These are phyloP conservation scores for Oppia nitens DNA, from an alignment of 1,140 invertebrate genomes.

Conservation along the genomic window DNA sequence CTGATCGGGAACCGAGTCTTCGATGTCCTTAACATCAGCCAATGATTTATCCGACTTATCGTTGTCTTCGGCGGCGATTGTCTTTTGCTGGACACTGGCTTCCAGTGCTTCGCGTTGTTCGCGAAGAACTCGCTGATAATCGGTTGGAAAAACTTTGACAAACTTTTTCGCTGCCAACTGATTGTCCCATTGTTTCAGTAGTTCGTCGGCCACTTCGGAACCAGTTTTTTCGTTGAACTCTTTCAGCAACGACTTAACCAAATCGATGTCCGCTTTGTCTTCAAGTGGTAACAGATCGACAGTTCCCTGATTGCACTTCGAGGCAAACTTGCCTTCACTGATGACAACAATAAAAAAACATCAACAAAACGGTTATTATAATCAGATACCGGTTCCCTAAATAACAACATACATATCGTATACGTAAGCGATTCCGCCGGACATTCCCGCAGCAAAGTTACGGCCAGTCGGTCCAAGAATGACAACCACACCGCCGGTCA, in stretches of 20 bases:
- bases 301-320: slow-evolving; percentile 77
- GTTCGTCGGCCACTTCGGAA: slow-evolving; percentile 58
- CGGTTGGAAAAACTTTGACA: slow-evolving; percentile 89
- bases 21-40: slow-evolving; percentile 48
- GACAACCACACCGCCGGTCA: slow-evolving; percentile 85
- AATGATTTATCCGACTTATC: slow-evolving; percentile 28
- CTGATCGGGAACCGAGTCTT: slow-evolving; percentile 58
- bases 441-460: slow-evolving; percentile 98
- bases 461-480: slow-evolving; percentile 84
- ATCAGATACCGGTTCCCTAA: too few relatives aligned
- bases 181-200: slow-evolving; percentile 65
- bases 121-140: slow-evolving; percentile 78
- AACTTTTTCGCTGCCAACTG: slow-evolving; percentile 44
- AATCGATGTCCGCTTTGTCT: slow-evolving; percentile 54
- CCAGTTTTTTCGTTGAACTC: slow-evolving; percentile 82
- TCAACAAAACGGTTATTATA: neutral
- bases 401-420: slow-evolving; percentile 57
- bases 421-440: slow-evolving; percentile 89
- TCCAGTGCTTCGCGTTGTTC: too few relatives aligned
- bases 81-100: slow-evolving; percentile 38
- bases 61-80: slow-evolving; percentile 9
- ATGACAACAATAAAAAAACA: slow-evolving; percentile 1
- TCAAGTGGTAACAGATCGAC: slow-evolving; percentile 70
- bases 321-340: slow-evolving; percentile 25
- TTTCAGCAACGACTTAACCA: slow-evolving; percentile 56